Evolutionary conservation across 2,888 invertebrate genomes (phyloP).

Genomic region (Synanthedon vespiformis): DNA sequence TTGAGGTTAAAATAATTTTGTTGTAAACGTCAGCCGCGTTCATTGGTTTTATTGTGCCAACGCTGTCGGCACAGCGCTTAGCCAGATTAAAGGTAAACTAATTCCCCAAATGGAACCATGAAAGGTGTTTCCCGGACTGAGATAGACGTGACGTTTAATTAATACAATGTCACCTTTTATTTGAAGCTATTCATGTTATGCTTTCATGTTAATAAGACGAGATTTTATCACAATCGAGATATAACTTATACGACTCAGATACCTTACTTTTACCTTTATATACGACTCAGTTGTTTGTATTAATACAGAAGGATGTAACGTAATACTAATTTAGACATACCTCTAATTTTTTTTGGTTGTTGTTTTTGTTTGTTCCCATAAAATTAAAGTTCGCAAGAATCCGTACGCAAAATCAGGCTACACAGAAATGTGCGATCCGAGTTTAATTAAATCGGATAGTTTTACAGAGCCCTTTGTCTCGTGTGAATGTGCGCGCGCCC

Average conservation of each 20-base stretch:
- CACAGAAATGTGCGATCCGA: slow-evolving; percentile 3
- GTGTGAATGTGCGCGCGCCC: slow-evolving; percentile 1
- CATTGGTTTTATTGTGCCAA: slow-evolving; percentile 24
- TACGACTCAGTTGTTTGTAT: no score
- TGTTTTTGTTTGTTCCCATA: no score
- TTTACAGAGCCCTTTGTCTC: slow-evolving; percentile 23
- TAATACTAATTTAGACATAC: no score
- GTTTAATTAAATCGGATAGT: slow-evolving; percentile 43
- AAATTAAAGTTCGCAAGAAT: no score
- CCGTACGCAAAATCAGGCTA: neutral
- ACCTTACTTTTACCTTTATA: no score
- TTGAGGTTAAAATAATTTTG: no score
- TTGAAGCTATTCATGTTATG: slow-evolving; percentile 6
- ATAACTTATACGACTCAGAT: no score
- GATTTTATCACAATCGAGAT: neutral
- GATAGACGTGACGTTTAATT: slow-evolving; percentile 2
- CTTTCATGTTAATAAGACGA: slow-evolving; percentile 1
- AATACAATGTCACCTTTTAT: slow-evolving; percentile 12
- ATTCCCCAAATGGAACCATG: slow-evolving; percentile 41
- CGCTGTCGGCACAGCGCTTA: slow-evolving; percentile 33
- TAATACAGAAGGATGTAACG: no score
- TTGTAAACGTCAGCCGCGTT: neutral
- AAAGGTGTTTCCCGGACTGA: slow-evolving; percentile 7
- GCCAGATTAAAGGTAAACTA: slow-evolving; percentile 62
- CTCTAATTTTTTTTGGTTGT: no score